Evolutionary conservation across 2,113 vertebrate genomes (phyloP), one percentile per base, ranked within the genome.

Genomic region (cat (Felis catus)): DNA sequence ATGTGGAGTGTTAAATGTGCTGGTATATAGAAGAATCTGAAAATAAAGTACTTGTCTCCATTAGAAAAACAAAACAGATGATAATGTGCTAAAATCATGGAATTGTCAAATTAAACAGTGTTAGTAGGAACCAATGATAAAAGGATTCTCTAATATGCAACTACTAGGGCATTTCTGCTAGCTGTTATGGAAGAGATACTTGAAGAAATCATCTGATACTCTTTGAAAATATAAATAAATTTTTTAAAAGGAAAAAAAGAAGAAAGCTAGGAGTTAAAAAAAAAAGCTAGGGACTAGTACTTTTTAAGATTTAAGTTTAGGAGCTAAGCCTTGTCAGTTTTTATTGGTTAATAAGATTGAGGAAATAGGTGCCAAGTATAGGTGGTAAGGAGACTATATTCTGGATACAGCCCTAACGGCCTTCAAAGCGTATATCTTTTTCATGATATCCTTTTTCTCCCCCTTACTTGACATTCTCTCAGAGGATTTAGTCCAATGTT

Each of bases 301-400:
- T 93, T 97, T 97, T 93, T 79, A 84, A 96, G 96, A 97, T 96
- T 97, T 94, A 97, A 94, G 55, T 92, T 96, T 80, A 74, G 68
- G 51, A 94, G 88, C 73, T 83, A 63, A 85, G 41, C 5, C 76
- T 95, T 92, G 94, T 94, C 94, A 93, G 76, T 78, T 96, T 96
- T 95, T 96, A 97, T 94, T 97, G 92, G 92, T 79, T 97, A 91
- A 90, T 96, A 94, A 93, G 87, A 89, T 63, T 91, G 80, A 96
- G 76, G 65, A 96, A 97, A 92, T 92, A 95, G 80, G 55, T 94
- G 89, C 63, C 63, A 88, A 98, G 82, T 79, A 61, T 10, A 85
- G 33, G 41, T 5, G 39, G 91, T 39, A 76, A 89, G 92, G 90
- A 91, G 61, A 95, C 86, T 74, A n/a, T 84, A 80, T 90, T 94